Base-by-base conservation (phyloP, 2,113 vertebrate genomes). In the Pluvialis apricaria region DNA sequence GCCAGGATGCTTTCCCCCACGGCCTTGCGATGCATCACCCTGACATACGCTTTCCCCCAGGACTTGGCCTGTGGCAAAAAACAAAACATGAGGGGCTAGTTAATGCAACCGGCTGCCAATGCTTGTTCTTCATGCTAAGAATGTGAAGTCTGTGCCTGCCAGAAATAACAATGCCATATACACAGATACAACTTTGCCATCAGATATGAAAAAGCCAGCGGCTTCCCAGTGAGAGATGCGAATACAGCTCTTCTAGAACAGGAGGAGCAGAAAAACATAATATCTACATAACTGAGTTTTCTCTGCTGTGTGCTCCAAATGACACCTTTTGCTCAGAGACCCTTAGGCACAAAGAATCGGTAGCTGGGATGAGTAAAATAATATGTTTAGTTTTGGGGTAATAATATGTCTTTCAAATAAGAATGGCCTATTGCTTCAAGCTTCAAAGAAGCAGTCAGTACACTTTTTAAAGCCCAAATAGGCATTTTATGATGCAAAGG, bases 381-480 rank as follows among this genome's bases (percentile, higher is more conserved):
- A 75, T 77, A 91, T 36, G 36, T 92, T 97, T 96, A 80, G 73
- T 91, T 96, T 92, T 66, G 71, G 88, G 78, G 61, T 88, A 87
- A 90, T 96, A 94, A 78, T 91, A 71, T 40, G 44, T 93, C 86
- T 91, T 96, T 93, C 83, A 66, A 95, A 93, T 83, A 65, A 92
- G 90, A 93, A 82, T 20, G 60, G 83, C 65, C 92, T 87, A n/a
- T 88, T 65, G 92, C 93, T 86, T 78, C 82, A 87, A 94, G 94
- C 93, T 75, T 80, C 64, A 65, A 92, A 85, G 86, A 77, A 90
- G 38, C 77, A 90, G 58, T 38, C 82, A 71, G 83, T 52, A 79
- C 82, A 88, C 71, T 95, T 96, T 94, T 95, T 79, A 96, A 94
- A 94, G 82, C 90, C 89, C 84, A 96, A 88, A 89, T 57, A 96